Conservation (phyloP, 2,888 invertebrate species). For the Mesorhabditis spiculigera region DNA sequence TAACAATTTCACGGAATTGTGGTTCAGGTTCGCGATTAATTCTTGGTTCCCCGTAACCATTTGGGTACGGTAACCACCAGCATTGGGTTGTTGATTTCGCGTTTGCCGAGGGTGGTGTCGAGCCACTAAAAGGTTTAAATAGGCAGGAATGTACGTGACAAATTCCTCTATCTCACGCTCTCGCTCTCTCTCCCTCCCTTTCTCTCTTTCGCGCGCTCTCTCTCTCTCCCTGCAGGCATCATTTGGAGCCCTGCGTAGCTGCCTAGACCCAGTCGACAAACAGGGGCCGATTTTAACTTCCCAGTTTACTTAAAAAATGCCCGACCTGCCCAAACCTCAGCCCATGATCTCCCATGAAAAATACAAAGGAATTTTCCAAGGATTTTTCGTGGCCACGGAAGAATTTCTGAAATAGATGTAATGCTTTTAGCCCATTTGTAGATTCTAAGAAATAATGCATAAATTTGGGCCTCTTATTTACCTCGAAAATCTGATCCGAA, state of each 20-base stretch:
- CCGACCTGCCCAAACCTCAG: not conserved
- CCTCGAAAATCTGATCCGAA: not conserved
- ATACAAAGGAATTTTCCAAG: not conserved
- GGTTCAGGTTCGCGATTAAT: not conserved
- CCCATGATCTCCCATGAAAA: not conserved
- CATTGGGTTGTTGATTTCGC: not conserved
- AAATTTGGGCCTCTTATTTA: not conserved
- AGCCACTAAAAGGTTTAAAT: too few species aligned
- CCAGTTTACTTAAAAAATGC: not conserved
- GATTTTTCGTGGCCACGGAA: not conserved
- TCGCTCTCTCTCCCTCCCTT: too few species aligned
- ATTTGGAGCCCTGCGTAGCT: too few species aligned
- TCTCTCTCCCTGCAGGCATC: too few species aligned
- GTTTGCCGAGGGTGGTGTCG: not conserved
- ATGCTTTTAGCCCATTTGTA: too few species aligned
- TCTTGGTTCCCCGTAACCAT: not conserved
- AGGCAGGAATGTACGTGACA: too few species aligned
- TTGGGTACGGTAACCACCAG: not conserved
- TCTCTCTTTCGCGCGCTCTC: too few species aligned
- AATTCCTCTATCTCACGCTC: too few species aligned
- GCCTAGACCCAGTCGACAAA: too few species aligned
- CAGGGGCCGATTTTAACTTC: too few species aligned
- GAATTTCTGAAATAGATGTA: not conserved
- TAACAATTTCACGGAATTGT: too few species aligned
- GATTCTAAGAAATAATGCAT: too few species aligned